Evolutionary conservation across 2,888 invertebrate species (phyloP).

Genomic region (Marasmarcha lunaedactyla): DNA sequence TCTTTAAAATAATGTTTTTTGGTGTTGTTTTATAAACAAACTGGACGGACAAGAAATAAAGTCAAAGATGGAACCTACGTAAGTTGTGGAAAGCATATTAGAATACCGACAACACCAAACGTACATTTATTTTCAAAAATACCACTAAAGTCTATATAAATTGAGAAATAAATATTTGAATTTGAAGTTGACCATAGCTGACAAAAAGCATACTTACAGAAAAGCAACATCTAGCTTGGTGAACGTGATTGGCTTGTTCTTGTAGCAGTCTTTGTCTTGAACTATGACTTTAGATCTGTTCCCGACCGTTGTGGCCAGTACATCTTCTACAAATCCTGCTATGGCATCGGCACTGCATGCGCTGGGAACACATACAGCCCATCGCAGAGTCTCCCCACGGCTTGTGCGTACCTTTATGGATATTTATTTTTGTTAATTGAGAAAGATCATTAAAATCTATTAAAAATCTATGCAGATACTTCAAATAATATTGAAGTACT

Average conservation of each 20-base stretch:
- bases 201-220: conserved; percentile 33
- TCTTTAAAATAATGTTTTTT: too few species aligned
- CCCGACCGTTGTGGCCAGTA: conserved; percentile 47
- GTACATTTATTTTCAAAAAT: too few species aligned
- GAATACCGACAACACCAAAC: too few species aligned
- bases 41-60: too few species aligned
- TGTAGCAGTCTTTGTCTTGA: conserved; percentile 62
- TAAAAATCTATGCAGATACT: too few species aligned
- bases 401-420: conserved; percentile 43
- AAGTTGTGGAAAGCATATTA: too few species aligned
- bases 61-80: too few species aligned
- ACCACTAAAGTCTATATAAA: too few species aligned
- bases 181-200: too few species aligned
- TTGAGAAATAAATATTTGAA: too few species aligned
- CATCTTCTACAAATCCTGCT: conserved; percentile 54
- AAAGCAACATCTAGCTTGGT: conserved; percentile 43
- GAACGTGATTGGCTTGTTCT: conserved; percentile 39
- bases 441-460: background rate
- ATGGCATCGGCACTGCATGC: conserved; percentile 67
- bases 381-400: conserved; percentile 62
- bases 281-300: conserved; percentile 53
- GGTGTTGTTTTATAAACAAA: too few species aligned
- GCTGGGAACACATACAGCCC: conserved; percentile 75
- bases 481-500: too few species aligned
- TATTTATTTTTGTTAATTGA: background rate